Evolutionary conservation across 2,797 vertebrate species (phyloP).

Genomic region (Enoplosus armatus): DNA sequence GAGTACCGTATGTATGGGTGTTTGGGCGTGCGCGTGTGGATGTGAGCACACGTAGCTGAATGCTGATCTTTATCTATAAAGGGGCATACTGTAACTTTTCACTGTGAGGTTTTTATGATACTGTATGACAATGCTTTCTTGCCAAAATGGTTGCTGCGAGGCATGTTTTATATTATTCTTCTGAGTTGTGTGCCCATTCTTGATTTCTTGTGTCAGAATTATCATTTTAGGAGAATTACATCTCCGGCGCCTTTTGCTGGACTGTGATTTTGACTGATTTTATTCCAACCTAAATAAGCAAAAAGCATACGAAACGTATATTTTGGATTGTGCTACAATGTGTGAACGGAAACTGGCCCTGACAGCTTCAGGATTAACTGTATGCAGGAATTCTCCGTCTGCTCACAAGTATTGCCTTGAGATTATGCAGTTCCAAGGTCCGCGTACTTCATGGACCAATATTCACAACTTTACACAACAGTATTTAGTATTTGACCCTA

Average conservation of each 20-base stretch:
- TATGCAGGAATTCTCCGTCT: conserved; percentile 55
- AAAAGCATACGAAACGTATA: conserved; percentile 35
- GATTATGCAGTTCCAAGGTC: conserved; percentile 64
- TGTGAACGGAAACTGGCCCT: conserved; percentile 39
- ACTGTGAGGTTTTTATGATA: conserved; percentile 87
- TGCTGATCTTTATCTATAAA: conserved; percentile 79
- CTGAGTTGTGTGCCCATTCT: conserved; percentile 73
- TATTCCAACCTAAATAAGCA: conserved; percentile 70
- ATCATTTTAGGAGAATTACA: conserved; percentile 61
- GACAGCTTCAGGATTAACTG: conserved; percentile 56
- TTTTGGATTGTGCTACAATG: conserved; percentile 53
- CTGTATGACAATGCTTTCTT: conserved; percentile 82
- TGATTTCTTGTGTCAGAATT: conserved; percentile 58
- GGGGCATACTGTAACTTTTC: conserved; percentile 83
- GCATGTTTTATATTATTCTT: conserved; percentile 79
- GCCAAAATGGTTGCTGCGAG: conserved; percentile 82
- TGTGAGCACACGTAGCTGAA: conserved; percentile 66
- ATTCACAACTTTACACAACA: conserved; percentile 61
- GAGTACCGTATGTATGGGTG: conserved; percentile 36
- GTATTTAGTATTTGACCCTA: conserved; percentile 75
- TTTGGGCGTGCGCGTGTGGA: conserved; percentile 39
- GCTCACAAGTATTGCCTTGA: conserved; percentile 77
- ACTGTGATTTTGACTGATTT: conserved; percentile 76
- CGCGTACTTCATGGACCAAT: conserved; percentile 58
- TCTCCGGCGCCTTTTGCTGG: conserved; percentile 64